Percentiles rank a stretch among this genome's conserved stretches.
These are phyloP conservation scores for Diprion similis DNA, from an alignment of 1,140 invertebrate genomes.

Conservation along the genomic window DNA sequence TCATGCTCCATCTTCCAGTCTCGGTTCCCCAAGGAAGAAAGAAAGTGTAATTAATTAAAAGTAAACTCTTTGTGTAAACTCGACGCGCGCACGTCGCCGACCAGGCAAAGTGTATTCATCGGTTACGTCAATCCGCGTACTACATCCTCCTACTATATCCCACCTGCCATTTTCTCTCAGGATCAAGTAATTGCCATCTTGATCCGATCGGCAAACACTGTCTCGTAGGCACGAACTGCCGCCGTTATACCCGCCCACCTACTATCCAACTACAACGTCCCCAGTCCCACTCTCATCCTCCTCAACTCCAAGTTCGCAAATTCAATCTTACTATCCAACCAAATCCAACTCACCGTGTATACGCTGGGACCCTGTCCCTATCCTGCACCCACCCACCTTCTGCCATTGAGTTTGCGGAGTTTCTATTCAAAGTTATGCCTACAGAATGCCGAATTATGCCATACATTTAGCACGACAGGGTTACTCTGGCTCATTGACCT, in stretches of 20 bases:
- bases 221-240: constrained; percentile 13
- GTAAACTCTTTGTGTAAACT: too few relatives aligned
- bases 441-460: not conserved
- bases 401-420: not conserved
- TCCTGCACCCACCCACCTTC: not conserved
- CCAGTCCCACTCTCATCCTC: constrained; percentile 23
- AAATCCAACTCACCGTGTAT: not conserved
- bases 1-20: too few relatives aligned
- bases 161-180: constrained; percentile 16
- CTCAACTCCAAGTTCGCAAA: constrained; percentile 37
- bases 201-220: constrained; percentile 38
- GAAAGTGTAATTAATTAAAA: too few relatives aligned
- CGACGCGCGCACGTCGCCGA: too few relatives aligned
- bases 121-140: too few relatives aligned
- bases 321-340: constrained; percentile 40
- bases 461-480: too few relatives aligned
- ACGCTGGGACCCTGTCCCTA: not conserved
- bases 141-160: not conserved
- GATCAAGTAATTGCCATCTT: constrained; percentile 47
- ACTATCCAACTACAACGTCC: constrained; percentile 24
- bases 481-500: too few relatives aligned
- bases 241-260: too few relatives aligned
- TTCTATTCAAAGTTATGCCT: not conserved
- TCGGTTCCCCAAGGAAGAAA: too few relatives aligned
- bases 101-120: too few relatives aligned